Evolutionary conservation across 37 sponge, comb jelly and placozoan species (phyloP).

Genomic region (Cladorhizidae sp.): DNA sequence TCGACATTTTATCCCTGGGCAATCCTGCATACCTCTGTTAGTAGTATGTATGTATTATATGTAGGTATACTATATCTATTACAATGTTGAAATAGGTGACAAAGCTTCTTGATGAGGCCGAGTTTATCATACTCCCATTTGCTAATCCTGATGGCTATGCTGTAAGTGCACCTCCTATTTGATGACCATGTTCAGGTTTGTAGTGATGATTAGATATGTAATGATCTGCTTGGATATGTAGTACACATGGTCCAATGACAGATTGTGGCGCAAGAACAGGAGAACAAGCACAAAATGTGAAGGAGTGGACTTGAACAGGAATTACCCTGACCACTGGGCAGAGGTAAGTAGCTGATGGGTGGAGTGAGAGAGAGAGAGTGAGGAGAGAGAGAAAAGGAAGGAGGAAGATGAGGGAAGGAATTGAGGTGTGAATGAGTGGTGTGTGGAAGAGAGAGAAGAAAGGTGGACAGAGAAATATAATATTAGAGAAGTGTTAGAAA

Average conservation of each 20-base stretch:
- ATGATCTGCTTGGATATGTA: conserved; percentile 70
- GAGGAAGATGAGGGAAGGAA: too few species aligned
- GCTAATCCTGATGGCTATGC: conserved; percentile 94
- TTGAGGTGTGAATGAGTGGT: too few species aligned
- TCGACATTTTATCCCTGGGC: too few species aligned
- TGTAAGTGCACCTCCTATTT: conserved; percentile 37
- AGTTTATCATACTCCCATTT: conserved; percentile 82
- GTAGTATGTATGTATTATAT: too few species aligned
- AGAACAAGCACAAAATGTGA: conserved; percentile 31
- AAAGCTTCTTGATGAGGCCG: conserved; percentile 30
- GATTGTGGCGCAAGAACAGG: conserved; percentile 86
- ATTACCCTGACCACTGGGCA: conserved; percentile 45
- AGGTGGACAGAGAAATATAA: too few species aligned
- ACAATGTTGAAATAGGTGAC: conserved; percentile 22
- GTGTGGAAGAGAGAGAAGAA: too few species aligned
- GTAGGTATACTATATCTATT: too few species aligned
- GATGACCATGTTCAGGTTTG: too few species aligned
- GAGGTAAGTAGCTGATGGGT: not conserved
- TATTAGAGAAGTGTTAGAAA: too few species aligned
- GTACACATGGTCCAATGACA: conserved; percentile 69
- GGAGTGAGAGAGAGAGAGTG: too few species aligned
- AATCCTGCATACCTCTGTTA: too few species aligned
- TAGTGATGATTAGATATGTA: conserved; percentile 49
- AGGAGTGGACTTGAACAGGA: conserved; percentile 87
- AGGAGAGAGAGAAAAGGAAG: too few species aligned